Percentiles rank a stretch among this genome's conserved stretches.
These are phyloP conservation scores for Athrips mouffetella DNA, from an alignment of 2,888 invertebrate species.

Conservation along the genomic window DNA sequence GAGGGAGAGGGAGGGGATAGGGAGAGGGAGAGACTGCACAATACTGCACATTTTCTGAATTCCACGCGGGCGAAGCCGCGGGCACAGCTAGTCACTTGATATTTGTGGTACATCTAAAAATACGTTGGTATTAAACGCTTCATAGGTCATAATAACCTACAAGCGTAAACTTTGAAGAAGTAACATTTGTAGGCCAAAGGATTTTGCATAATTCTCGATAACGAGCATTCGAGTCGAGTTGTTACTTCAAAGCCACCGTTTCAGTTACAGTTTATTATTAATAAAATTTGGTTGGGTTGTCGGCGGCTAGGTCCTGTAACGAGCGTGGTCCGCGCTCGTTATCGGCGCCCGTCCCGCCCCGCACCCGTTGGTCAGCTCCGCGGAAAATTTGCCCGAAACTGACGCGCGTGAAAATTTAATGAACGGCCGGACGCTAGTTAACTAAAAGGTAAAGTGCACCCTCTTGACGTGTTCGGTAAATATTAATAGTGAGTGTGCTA, in stretches of 20 bases:
- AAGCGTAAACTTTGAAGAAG: slow-evolving; percentile 46
- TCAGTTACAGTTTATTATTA: slow-evolving; percentile 77
- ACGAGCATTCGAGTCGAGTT: slow-evolving; percentile 70
- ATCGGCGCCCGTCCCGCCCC: slow-evolving; percentile 42
- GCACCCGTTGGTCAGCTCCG: slow-evolving; percentile 68
- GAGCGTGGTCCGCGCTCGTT: slow-evolving; percentile 59
- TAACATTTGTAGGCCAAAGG: slow-evolving; percentile 65
- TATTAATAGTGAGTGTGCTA: slow-evolving; percentile 76
- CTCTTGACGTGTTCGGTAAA: slow-evolving; percentile 79
- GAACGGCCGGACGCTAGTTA: slow-evolving; percentile 79
- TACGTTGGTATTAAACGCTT: background rate
- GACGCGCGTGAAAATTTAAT: slow-evolving; percentile 80
- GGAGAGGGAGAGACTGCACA: too few relatives aligned
- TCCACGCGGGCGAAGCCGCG: too few relatives aligned
- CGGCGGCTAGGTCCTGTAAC: slow-evolving; percentile 47
- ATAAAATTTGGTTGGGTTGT: slow-evolving; percentile 72
- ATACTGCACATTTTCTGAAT: too few relatives aligned
- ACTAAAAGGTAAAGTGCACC: slow-evolving; percentile 79
- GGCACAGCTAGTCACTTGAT: too few relatives aligned
- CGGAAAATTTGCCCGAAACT: slow-evolving; percentile 78
- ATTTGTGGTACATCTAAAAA: too few relatives aligned
- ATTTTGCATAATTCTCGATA: slow-evolving; percentile 72
- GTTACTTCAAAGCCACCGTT: slow-evolving; percentile 72
- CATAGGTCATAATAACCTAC: slow-evolving; percentile 17
- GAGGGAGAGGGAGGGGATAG: too few relatives aligned